phyloP scores from a whole-genome alignment of 2,888 invertebrate species.

The Heliconius aoede region DNA sequence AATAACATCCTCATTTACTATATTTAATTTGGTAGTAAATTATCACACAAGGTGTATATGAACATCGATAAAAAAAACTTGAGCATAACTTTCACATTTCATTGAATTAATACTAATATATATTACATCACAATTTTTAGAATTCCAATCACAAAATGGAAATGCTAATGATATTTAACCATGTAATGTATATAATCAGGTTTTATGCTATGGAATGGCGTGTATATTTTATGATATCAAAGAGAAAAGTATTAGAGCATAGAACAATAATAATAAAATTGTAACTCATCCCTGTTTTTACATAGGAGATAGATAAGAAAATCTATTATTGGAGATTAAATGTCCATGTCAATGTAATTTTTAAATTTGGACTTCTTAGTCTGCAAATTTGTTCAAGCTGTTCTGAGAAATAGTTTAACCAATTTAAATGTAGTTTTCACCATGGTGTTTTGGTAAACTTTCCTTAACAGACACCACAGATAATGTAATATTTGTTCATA shows the following conservation, averaged over 20 bases:
- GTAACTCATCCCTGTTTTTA: too few relatives aligned
- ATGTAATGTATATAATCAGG: constrained; percentile 10
- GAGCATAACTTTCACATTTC: constrained; percentile 27
- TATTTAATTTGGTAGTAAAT: constrained; percentile 13
- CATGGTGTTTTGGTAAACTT: too few relatives aligned
- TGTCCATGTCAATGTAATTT: too few relatives aligned
- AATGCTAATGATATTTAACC: constrained; percentile 21
- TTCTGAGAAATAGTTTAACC: too few relatives aligned
- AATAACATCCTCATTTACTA: constrained; percentile 10
- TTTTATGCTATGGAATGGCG: background rate
- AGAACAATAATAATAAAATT: background rate
- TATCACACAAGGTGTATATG: constrained; percentile 16
- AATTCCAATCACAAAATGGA: constrained; percentile 28
- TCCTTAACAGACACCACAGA: too few relatives aligned
- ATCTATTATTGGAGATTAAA: too few relatives aligned
- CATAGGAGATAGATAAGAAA: too few relatives aligned
- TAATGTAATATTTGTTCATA: too few relatives aligned
- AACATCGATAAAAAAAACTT: constrained; percentile 22
- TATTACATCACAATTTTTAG: constrained; percentile 24
- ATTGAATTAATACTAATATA: constrained; percentile 26
- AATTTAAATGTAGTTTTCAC: too few relatives aligned
- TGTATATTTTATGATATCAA: background rate
- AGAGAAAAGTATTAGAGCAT: background rate
- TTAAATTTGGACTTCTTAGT: too few relatives aligned
- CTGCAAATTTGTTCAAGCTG: too few relatives aligned